Conservation (phyloP, 2,113 vertebrate species). For the Zapornia atra region DNA sequence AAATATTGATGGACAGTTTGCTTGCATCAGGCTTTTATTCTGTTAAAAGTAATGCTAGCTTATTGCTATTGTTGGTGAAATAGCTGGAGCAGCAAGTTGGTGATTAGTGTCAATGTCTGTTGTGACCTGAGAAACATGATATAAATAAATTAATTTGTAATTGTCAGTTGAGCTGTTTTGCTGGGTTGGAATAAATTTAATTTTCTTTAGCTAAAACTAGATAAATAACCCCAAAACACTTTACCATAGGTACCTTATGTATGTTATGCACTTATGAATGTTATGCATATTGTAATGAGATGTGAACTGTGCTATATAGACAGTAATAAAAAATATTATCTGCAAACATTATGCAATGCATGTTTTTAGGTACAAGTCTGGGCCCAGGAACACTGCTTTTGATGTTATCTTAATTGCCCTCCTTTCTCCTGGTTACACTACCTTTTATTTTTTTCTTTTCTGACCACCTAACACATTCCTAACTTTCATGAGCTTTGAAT, state of each 20-base stretch:
- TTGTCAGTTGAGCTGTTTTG: background rate
- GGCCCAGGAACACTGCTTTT: background rate
- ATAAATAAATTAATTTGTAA: slow-evolving; percentile 22
- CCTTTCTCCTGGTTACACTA: background rate
- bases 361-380: background rate
- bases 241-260: background rate
- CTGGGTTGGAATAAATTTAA: background rate
- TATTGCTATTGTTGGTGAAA: background rate
- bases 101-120: slow-evolving; percentile 20
- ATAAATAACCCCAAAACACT: background rate
- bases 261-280: background rate
- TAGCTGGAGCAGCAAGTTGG: slow-evolving; percentile 10
- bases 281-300: background rate
- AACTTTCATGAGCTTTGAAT: slow-evolving; percentile 46
- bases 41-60: background rate
- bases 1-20: slow-evolving; percentile 12
- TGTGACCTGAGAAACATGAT: background rate
- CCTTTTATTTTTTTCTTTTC: background rate
- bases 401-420: slow-evolving; percentile 9
- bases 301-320: background rate
- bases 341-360: background rate
- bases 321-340: background rate
- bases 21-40: slow-evolving; percentile 7
- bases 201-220: background rate
- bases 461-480: slow-evolving; percentile 34